Percentiles rank a stretch among this genome's conserved stretches.
phyloP scores from a whole-genome alignment of 2,888 invertebrate species.

The Polymixis flavicincta region DNA sequence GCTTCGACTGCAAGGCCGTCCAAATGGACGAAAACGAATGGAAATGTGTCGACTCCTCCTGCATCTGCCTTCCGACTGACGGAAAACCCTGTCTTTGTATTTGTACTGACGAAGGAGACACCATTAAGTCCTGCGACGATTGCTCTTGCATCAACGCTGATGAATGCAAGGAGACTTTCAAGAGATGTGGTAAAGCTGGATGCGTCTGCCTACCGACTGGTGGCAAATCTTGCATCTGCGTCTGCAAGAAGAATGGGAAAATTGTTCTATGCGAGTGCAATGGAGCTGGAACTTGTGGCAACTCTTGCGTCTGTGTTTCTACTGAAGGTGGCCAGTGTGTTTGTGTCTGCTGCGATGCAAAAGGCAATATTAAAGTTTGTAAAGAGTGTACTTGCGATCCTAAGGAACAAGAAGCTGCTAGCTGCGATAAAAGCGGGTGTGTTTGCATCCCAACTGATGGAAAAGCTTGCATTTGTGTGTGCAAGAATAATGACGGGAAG shows the following conservation, averaged over 20 bases:
- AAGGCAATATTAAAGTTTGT: conserved; percentile 54
- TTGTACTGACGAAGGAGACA: conserved; percentile 65
- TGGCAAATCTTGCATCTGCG: conserved; percentile 68
- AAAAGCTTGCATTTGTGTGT: conserved; percentile 47
- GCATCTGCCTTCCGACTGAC: conserved; percentile 62
- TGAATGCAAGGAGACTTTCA: conserved; percentile 51
- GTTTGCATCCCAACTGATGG: conserved; percentile 62
- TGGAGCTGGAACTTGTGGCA: conserved; percentile 45
- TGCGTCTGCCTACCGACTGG: conserved; percentile 68
- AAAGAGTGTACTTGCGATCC: conserved; percentile 60
- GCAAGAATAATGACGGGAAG: conserved; percentile 31
- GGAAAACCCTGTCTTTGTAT: conserved; percentile 68
- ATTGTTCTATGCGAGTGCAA: conserved; percentile 58
- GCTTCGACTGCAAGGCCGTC: conserved; percentile 59
- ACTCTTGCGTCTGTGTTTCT: conserved; percentile 49
- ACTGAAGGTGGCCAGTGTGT: conserved; percentile 54
- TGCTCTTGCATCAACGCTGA: conserved; percentile 64
- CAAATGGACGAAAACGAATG: conserved; percentile 51
- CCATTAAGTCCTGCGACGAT: conserved; percentile 66
- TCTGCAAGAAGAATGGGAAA: conserved; percentile 65
- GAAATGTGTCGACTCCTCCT: conserved; percentile 63
- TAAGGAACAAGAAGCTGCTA: conserved; percentile 4
- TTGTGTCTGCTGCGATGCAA: conserved; percentile 51
- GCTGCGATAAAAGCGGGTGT: conserved; percentile 68
- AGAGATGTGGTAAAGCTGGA: conserved; percentile 62